These are phyloP conservation scores for Chiloscyllium plagiosum DNA, from an alignment of 2,113 vertebrate species.

Conservation along the genomic window DNA sequence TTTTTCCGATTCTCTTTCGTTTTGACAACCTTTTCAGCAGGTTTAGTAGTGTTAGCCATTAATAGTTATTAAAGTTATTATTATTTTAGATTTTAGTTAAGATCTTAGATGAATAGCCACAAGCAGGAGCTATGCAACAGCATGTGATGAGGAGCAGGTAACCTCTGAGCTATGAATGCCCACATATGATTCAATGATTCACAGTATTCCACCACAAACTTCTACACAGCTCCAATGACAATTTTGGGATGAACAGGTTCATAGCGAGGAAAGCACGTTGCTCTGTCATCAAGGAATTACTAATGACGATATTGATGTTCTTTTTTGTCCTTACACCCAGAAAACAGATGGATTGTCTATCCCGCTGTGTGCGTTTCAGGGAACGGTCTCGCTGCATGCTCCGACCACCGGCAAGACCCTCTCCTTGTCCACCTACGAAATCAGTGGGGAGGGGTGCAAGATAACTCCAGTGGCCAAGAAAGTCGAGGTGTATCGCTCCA, in stretches of 20 bases:
- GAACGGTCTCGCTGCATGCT: slow-evolving; percentile 86
- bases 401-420: slow-evolving; percentile 85
- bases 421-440: slow-evolving; percentile 91
- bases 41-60: background rate
- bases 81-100: too few species aligned
- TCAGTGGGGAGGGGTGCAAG: slow-evolving; percentile 84
- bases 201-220: background rate
- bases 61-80: background rate
- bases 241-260: background rate
- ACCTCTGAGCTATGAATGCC: background rate
- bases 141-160: background rate
- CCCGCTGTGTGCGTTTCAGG: slow-evolving; percentile 90
- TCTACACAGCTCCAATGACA: background rate
- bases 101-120: too few species aligned
- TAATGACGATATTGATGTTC: background rate
- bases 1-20: too few species aligned
- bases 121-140: background rate
- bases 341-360: slow-evolving; percentile 69
- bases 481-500: slow-evolving; percentile 91
- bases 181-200: background rate
- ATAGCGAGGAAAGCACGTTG: background rate
- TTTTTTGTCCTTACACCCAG: slow-evolving; percentile 53
- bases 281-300: background rate
- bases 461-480: slow-evolving; percentile 76
- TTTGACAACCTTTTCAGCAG: too few species aligned